Conservation (phyloP, 2,797 vertebrate species). For the Crenichthys baileyi region DNA sequence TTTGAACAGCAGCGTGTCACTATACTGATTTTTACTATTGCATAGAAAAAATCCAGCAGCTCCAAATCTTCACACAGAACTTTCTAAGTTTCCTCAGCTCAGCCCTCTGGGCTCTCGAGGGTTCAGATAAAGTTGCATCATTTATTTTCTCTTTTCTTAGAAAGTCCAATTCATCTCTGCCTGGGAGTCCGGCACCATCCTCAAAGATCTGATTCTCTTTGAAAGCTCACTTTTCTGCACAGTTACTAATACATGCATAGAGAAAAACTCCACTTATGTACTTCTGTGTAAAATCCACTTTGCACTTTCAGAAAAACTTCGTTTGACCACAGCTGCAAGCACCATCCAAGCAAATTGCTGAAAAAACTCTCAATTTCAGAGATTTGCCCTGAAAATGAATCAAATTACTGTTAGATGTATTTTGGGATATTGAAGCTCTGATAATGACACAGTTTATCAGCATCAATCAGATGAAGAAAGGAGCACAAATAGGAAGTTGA, state of each 20-base stretch:
- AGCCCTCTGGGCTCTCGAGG: slow-evolving; percentile 9
- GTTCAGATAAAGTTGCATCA: slow-evolving; percentile 7
- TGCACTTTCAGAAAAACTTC: not conserved
- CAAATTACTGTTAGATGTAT: not conserved
- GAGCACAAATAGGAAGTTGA: not conserved
- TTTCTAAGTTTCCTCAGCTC: slow-evolving; percentile 10
- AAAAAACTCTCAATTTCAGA: not conserved
- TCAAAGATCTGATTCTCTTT: not conserved
- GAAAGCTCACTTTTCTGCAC: not conserved
- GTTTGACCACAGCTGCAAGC: not conserved
- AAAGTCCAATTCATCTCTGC: not conserved
- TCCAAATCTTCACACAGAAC: slow-evolving; percentile 1
- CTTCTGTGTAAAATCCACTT: not conserved
- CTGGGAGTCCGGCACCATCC: not conserved
- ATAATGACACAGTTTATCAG: not conserved
- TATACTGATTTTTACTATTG: not conserved
- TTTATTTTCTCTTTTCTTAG: slow-evolving; percentile 1
- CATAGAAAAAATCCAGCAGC: not conserved
- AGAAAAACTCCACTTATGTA: not conserved
- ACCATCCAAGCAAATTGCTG: not conserved
- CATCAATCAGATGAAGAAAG: not conserved
- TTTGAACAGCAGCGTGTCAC: not conserved
- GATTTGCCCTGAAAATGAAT: not conserved
- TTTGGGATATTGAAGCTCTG: not conserved
- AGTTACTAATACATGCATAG: not conserved